These are phyloP conservation scores for Acyrthosiphon pisum DNA, from an alignment of 1,140 invertebrate genomes.

Conservation along the genomic window DNA sequence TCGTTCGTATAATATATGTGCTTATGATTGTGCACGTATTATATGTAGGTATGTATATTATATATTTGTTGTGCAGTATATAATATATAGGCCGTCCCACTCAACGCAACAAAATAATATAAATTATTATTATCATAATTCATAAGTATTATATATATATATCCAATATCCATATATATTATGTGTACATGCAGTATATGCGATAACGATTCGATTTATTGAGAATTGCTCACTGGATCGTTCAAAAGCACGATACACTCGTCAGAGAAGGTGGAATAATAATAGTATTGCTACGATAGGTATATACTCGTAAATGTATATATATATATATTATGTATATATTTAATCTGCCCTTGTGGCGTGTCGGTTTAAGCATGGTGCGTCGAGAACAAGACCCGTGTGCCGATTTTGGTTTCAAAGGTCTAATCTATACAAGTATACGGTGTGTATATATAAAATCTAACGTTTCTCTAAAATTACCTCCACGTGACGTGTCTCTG, in stretches of 20 bases:
- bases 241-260: not conserved
- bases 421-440: not conserved
- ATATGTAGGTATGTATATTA: not conserved
- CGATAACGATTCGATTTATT: not conserved
- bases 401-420: not conserved
- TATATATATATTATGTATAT: not conserved
- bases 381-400: not conserved
- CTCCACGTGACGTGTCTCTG: not conserved
- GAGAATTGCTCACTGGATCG: not conserved
- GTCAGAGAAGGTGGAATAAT: not conserved
- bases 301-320: not conserved
- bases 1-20: not conserved
- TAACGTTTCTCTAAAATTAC: conserved; percentile 5
- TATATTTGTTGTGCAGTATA: not conserved
- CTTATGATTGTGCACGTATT: not conserved
- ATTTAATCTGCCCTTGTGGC: not conserved
- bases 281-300: not conserved
- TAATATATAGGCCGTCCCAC: not conserved
- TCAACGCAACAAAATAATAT: not conserved
- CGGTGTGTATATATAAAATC: not conserved
- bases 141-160: too few relatives aligned
- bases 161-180: too few relatives aligned
- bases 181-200: not conserved
- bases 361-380: not conserved
- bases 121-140: not conserved